Conservation (phyloP, 2,113 vertebrate genomes). For the Opisthocomus hoazin region DNA sequence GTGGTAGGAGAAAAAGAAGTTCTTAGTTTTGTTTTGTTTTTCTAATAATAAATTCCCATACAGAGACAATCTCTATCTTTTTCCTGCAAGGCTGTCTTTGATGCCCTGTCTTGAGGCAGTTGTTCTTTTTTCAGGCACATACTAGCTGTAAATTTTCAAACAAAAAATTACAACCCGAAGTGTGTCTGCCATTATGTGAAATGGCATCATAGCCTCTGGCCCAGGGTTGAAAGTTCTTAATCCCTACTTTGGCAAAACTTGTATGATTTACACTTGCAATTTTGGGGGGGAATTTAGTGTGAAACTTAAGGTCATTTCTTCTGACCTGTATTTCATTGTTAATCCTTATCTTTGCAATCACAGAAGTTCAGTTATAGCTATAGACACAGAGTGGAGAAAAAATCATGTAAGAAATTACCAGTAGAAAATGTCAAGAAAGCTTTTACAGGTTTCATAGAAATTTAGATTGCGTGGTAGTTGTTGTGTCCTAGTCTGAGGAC, state of each 20-base stretch:
- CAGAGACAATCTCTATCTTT: not conserved
- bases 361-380: not conserved
- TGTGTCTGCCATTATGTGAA: not conserved
- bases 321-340: not conserved
- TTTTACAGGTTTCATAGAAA: not conserved
- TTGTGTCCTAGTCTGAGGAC: not conserved
- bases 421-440: not conserved
- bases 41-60: not conserved
- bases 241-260: not conserved
- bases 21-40: not conserved
- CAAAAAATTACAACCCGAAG: not conserved
- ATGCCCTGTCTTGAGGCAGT: not conserved
- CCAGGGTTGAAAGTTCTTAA: not conserved
- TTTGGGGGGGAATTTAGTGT: not conserved
- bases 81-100: not conserved
- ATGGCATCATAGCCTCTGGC: not conserved
- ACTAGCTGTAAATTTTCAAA: not conserved
- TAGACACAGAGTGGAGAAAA: not conserved
- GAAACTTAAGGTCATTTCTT: not conserved
- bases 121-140: not conserved
- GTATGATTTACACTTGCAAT: not conserved
- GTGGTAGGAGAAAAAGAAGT: not conserved
- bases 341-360: not conserved
- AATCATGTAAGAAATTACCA: not conserved
- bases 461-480: not conserved